A percentile compares a stretch with the other conserved stretches of the same genome.
These are phyloP conservation scores for Abrostola tripartita DNA, from an alignment of 2,888 invertebrate genomes.

Conservation along the genomic window DNA sequence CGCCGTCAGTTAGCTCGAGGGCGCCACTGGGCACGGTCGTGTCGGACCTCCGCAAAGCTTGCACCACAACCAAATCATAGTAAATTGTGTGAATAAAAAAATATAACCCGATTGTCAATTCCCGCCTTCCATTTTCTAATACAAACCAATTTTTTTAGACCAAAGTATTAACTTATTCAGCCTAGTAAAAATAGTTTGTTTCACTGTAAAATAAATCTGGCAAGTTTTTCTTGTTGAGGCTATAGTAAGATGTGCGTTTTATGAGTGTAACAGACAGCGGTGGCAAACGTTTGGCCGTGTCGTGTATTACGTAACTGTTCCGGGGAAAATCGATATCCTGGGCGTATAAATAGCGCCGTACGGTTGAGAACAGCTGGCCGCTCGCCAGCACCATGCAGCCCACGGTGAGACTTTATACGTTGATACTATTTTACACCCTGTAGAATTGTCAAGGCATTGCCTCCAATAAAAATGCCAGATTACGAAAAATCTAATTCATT, in stretches of 20 bases:
- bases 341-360: conserved; percentile 84
- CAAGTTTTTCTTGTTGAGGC: conserved; percentile 55
- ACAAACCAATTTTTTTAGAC: conserved; percentile 15
- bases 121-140: conserved; percentile 69
- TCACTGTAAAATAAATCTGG: conserved; percentile 29
- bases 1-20: conserved; percentile 76
- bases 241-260: conserved; percentile 65
- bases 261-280: conserved; percentile 73
- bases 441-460: too few species aligned
- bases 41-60: conserved; percentile 60
- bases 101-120: conserved; percentile 62
- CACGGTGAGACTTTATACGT: conserved; percentile 71
- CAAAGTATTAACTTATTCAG: conserved; percentile 10
- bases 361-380: conserved; percentile 85
- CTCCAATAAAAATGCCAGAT: too few species aligned
- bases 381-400: conserved; percentile 81
- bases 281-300: conserved; percentile 72
- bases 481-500: too few species aligned
- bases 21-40: conserved; percentile 79
- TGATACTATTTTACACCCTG: too few species aligned
- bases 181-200: conserved; percentile 27
- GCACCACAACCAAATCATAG: conserved; percentile 59
- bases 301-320: conserved; percentile 85
- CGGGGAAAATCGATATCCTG: conserved; percentile 85
- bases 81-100: conserved; percentile 68